Base-by-base conservation (phyloP, 2,888 invertebrate species). In the Dicranocentrus wangi region DNA sequence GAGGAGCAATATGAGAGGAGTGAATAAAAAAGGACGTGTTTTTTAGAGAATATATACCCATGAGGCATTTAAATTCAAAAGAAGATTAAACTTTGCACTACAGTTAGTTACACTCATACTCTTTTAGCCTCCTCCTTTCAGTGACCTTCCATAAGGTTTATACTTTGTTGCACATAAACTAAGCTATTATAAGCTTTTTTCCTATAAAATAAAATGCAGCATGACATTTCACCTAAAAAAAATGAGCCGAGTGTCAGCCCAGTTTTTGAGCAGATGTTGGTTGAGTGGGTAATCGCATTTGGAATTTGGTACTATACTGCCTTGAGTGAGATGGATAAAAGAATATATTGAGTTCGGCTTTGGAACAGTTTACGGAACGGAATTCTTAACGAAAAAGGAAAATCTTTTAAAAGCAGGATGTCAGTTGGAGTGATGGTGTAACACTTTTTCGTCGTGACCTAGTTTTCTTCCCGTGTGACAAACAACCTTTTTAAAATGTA, bases 1-100 rank as follows among this genome's bases (percentile, higher is more conserved):
- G 3, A 10, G 7, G 47, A n/a, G 39, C 39, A 47, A 47, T 3
- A n/a, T 47, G n/a, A 8, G 47, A 5, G 2, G 5, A 47, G n/a
- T 10, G 47, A 47, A 47, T 47, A 47, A 2, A n/a, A 47, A n/a
- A 47, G 3, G 47, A 47, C 15, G 47, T 39, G 13, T 8, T 13
- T 39, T 13, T 39, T 3, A n/a, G 47, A 25, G 19, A 55, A 55
- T 15, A n/a, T n/a, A n/a, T n/a, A 25, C 55, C 55, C 55, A 17
- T 23, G 55, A 19, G 55, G 25, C 25, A 25, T 55, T 55, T 55
- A 55, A 55, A 55, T 55, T 55, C 55, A 25, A 25, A 55, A 13
- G 55, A 25, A 55, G 55, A 55, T 55, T 55, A 55, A 55, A 55
- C 15, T 47, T 47, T 10, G 15, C 47, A 47, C 47, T 3, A n/a